A percentile compares a stretch with the other conserved stretches of the same genome.
phyloP scores from a whole-genome alignment of 2,888 invertebrate species.

The Sarcophaga caerulescens region DNA sequence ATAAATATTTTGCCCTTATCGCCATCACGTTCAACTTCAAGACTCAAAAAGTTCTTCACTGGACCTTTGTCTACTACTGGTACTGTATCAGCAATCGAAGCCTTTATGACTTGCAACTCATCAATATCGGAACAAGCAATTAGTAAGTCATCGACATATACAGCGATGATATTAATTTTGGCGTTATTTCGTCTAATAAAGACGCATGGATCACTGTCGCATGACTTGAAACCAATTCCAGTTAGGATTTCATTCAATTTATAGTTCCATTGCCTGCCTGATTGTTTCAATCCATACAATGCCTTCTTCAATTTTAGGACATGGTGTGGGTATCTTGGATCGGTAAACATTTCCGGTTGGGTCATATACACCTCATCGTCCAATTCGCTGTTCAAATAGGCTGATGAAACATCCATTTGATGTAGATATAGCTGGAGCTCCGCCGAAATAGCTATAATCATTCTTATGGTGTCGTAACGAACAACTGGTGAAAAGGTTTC shows the following conservation, averaged over 20 bases:
- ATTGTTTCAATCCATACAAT: slow-evolving; percentile 40
- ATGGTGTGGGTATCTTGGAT: background rate
- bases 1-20: slow-evolving; percentile 30
- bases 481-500: slow-evolving; percentile 43
- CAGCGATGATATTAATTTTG: slow-evolving; percentile 45
- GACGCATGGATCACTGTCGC: slow-evolving; percentile 31
- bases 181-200: slow-evolving; percentile 4
- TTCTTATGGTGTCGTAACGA: slow-evolving; percentile 16
- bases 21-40: slow-evolving; percentile 42
- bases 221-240: slow-evolving; percentile 9
- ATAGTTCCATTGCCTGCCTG: slow-evolving; percentile 51
- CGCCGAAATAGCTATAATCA: slow-evolving; percentile 33
- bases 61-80: slow-evolving; percentile 38
- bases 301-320: slow-evolving; percentile 21
- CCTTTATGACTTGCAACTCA: slow-evolving; percentile 22
- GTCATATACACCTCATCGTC: slow-evolving; percentile 32
- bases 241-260: slow-evolving; percentile 29
- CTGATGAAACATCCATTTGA: slow-evolving; percentile 51
- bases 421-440: slow-evolving; percentile 30
- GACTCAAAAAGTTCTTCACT: no score
- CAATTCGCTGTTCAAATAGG: slow-evolving; percentile 40
- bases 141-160: slow-evolving; percentile 64
- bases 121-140: slow-evolving; percentile 35
- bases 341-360: slow-evolving; percentile 24
- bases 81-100: slow-evolving; percentile 11